phyloP scores from a whole-genome alignment of 2,113 vertebrate genomes.

The Columbina picui region DNA sequence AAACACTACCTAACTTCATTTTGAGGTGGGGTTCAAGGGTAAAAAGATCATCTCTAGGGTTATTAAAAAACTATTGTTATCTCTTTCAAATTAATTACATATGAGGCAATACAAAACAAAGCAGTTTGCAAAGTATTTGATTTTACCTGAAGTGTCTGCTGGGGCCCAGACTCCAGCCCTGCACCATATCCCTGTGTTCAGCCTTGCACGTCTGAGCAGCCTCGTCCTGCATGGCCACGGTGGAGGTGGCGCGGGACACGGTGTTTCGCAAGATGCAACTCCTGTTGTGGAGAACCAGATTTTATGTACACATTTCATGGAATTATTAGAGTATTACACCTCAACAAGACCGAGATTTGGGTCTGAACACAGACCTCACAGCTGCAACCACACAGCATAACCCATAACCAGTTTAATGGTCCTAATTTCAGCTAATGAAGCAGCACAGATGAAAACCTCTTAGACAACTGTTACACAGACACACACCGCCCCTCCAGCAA shows the following conservation, averaged over 20 bases:
- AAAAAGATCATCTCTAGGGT: neutral
- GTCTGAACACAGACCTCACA: neutral
- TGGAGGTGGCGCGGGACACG: accelerated
- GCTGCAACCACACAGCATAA: neutral
- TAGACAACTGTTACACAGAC: neutral
- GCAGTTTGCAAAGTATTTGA: neutral
- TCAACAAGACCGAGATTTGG: accelerated
- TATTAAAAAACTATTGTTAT: neutral
- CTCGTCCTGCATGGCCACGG: neutral
- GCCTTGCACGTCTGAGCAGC: too few species aligned
- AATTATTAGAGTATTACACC: neutral
- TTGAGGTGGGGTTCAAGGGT: accelerated
- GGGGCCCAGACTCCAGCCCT: neutral
- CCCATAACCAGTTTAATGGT: neutral
- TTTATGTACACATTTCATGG: neutral
- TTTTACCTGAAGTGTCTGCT: neutral
- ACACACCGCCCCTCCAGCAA: neutral
- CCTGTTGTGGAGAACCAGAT: neutral
- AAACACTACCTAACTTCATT: neutral
- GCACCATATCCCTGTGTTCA: neutral
- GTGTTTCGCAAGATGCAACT: neutral
- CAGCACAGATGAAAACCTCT: neutral
- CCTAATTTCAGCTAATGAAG: neutral
- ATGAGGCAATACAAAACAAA: neutral
- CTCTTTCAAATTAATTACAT: neutral